Evolutionary conservation across 2,113 vertebrate species (phyloP).

Genomic region (Etheostoma spectabile): DNA sequence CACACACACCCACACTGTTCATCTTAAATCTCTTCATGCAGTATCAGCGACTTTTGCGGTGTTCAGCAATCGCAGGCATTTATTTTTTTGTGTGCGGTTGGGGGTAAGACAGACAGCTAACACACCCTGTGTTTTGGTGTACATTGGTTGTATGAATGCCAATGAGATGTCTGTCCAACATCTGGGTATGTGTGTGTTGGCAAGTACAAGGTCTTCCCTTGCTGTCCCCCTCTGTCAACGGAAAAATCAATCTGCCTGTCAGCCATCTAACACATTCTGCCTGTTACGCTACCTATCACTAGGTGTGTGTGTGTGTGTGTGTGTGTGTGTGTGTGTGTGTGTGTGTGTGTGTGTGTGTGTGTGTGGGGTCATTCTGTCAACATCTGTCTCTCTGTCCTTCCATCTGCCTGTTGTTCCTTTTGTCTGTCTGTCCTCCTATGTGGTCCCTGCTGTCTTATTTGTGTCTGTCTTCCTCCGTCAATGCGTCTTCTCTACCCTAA

Average conservation of each 20-base stretch:
- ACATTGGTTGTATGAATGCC: slow-evolving; percentile 67
- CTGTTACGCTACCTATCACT: slow-evolving; percentile 58
- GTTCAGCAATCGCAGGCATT: slow-evolving; percentile 50
- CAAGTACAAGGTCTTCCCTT: slow-evolving; percentile 46
- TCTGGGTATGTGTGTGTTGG: slow-evolving; percentile 24
- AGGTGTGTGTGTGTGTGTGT: slow-evolving; percentile 8
- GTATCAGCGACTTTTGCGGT: background rate
- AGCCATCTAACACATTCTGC: slow-evolving; percentile 55
- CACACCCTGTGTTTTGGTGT: slow-evolving; percentile 44
- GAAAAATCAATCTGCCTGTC: slow-evolving; percentile 77
- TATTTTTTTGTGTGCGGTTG: slow-evolving; percentile 21
- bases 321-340: slow-evolving; percentile 11
- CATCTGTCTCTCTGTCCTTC: slow-evolving; percentile 20
- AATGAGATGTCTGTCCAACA: slow-evolving; percentile 47
- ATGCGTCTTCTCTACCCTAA: slow-evolving; percentile 8
- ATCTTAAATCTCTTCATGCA: slow-evolving; percentile 22
- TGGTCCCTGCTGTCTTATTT: slow-evolving; percentile 23
- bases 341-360: slow-evolving; percentile 8
- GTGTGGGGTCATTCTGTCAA: slow-evolving; percentile 53
- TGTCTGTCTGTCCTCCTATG: slow-evolving; percentile 38
- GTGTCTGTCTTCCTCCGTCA: slow-evolving; percentile 14
- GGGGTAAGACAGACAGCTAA: slow-evolving; percentile 51
- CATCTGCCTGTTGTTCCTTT: slow-evolving; percentile 44
- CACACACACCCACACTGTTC: slow-evolving; percentile 26
- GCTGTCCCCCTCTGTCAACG: slow-evolving; percentile 45